phyloP scores from a whole-genome alignment of 2,888 invertebrate species.

The Portevinia maculata region DNA sequence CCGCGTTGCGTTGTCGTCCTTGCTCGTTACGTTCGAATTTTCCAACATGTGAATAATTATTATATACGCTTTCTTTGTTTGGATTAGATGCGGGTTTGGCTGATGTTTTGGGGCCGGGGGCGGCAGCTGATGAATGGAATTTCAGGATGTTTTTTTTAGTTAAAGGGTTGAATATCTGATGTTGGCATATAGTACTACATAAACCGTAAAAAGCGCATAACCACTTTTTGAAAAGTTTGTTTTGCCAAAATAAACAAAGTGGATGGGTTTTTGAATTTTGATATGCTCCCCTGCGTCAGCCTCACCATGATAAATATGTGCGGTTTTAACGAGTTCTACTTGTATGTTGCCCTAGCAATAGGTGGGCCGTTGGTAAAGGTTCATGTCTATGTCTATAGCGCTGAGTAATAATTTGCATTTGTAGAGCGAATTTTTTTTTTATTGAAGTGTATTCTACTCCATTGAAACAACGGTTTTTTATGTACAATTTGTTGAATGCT shows the following conservation, averaged over 20 bases:
- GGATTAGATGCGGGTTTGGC: constrained; percentile 8
- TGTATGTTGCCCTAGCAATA: background rate
- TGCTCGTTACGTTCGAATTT: constrained; percentile 21
- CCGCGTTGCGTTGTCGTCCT: constrained; percentile 20
- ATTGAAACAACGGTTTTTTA: constrained; percentile 49
- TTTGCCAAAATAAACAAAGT: constrained; percentile 72
- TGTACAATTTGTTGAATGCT: constrained; percentile 39
- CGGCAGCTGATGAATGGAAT: background rate
- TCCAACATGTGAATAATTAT: constrained; percentile 70
- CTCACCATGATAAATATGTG: background rate
- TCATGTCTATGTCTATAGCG: no score
- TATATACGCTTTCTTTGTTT: constrained; percentile 56
- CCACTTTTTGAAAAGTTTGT: constrained; percentile 68
- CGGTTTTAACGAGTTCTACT: constrained; percentile 26
- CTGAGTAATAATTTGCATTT: no score
- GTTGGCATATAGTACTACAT: constrained; percentile 1
- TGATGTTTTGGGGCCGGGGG: background rate
- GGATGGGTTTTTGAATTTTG: constrained; percentile 57
- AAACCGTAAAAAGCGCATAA: constrained; percentile 64
- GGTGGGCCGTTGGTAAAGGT: background rate
- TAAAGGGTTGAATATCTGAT: constrained; percentile 55
- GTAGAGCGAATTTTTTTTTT: background rate
- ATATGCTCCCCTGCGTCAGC: constrained; percentile 34
- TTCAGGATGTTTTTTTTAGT: constrained; percentile 2
- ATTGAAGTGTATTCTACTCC: constrained; percentile 14